These are phyloP conservation scores for Eulacestoma nigropectus DNA, from an alignment of 2,113 vertebrate genomes.

Conservation along the genomic window DNA sequence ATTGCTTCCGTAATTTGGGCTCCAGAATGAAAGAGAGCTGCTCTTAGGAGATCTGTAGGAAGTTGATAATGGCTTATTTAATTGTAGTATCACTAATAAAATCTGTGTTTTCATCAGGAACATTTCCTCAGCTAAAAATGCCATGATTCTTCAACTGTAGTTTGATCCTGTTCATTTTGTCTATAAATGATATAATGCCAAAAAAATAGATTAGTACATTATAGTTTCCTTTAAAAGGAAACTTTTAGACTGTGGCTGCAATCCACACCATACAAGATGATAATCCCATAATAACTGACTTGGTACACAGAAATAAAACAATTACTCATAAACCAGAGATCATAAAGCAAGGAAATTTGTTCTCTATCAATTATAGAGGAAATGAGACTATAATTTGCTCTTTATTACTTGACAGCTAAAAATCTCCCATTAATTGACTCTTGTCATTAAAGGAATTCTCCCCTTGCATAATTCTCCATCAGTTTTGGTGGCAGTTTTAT, in stretches of 20 bases:
- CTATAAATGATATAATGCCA: slow-evolving; percentile 13
- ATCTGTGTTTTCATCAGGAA: slow-evolving; percentile 61
- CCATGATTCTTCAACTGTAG: slow-evolving; percentile 43
- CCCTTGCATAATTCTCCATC: background rate
- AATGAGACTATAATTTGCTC: background rate
- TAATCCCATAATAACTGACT: background rate
- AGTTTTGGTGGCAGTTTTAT: background rate
- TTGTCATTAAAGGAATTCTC: background rate
- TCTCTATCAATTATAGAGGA: background rate
- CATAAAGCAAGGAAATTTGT: background rate
- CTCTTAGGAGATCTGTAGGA: slow-evolving; percentile 70
- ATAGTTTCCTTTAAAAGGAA: slow-evolving; percentile 50
- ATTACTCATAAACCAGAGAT: background rate
- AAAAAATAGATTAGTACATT: background rate
- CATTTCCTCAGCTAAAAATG: slow-evolving; percentile 71
- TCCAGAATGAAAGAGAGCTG: slow-evolving; percentile 56
- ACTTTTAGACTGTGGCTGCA: background rate
- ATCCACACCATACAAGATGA: background rate
- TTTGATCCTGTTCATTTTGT: slow-evolving; percentile 36
- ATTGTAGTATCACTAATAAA: slow-evolving; percentile 57
- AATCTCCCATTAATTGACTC: background rate
- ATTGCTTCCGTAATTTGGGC: slow-evolving; percentile 70
- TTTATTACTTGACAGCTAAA: background rate
- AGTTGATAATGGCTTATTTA: slow-evolving; percentile 74
- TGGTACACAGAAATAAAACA: slow-evolving; percentile 16